phyloP scores from a whole-genome alignment of 2,888 invertebrate species.

The Drosophila monieri region DNA sequence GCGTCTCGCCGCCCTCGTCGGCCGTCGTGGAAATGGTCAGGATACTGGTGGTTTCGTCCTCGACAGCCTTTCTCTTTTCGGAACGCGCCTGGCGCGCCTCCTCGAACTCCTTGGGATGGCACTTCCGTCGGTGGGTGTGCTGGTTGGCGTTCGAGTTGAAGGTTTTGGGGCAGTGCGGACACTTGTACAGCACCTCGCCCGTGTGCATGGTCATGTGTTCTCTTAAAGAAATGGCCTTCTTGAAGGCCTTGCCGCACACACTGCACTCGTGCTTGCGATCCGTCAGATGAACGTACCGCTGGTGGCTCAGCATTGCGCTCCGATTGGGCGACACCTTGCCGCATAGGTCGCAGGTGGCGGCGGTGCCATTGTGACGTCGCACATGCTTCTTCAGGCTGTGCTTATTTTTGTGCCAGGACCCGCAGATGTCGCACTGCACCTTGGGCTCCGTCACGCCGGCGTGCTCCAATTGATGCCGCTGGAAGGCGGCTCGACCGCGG shows the following conservation, averaged over 20 bases:
- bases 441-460: conserved; percentile 79
- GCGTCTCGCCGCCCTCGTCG: conserved; percentile 47
- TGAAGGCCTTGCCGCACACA: conserved; percentile 82
- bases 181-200: conserved; percentile 82
- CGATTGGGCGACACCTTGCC: conserved; percentile 82
- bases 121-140: conserved; percentile 83
- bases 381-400: conserved; percentile 82
- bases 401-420: conserved; percentile 82
- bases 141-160: conserved; percentile 84
- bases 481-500: conserved; percentile 81
- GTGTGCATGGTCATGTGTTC: conserved; percentile 84
- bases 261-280: conserved; percentile 80
- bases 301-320: conserved; percentile 81
- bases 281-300: conserved; percentile 81
- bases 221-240: conserved; percentile 80
- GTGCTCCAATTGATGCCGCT: conserved; percentile 81
- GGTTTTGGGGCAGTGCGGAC: conserved; percentile 83
- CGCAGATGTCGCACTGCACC: conserved; percentile 82
- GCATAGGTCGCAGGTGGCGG: conserved; percentile 80
- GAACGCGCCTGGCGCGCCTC: conserved; percentile 70
- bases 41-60: conserved; percentile 27
- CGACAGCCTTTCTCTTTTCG: conserved; percentile 55
- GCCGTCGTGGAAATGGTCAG: conserved; percentile 58
- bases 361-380: conserved; percentile 77
- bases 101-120: conserved; percentile 82